Base-by-base conservation (phyloP, 2,797 vertebrate genomes). In the Enteromius afrohamiltoni region DNA sequence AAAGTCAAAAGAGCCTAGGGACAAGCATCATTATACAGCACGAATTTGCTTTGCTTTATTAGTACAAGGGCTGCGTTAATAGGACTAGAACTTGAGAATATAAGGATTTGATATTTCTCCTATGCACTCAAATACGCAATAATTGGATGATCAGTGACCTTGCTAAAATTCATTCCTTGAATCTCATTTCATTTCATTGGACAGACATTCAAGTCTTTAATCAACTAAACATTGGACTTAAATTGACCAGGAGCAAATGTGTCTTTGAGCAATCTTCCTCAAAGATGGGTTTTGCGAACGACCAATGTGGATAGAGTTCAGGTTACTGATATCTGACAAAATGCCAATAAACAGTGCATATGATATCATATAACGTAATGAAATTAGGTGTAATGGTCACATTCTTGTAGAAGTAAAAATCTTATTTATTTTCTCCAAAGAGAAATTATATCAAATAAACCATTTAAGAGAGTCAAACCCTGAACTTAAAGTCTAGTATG, bases 21-120 rank as follows among this genome's bases (percentile, higher is more conserved):
- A 88, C 78, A 40, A 71, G 84, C 84, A 77, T 87, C 75, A 84
- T 88, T 87, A 85, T 71, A 81, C 83, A 81, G 34, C 82, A 67
- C 42, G 79, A 82, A 84, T 86, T 86, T 88, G 77, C 71, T 82
- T 70, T 60, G 58, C 65, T 85, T 82, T 86, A 88, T 85, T 65
- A 75, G 68, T 73, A 53, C 51, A 82, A 81, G 84, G 79, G 29
- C 75, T 82, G 75, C 64, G 60, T 87, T 84, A 86, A 87, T 84
- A 77, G 23, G n/a, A 53, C 75, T 79, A 49, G 64, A 86, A 70
- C 70, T 82, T 19, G 26, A 79, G 75, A 74, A 82, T 71, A 47
- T 31, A 6, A 19, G 49, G 49, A 79, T 83, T 73, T 85, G 45
- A 42, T 82, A 73, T 84, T 79, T 21, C 82, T 70, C 26, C 29